Conservation (phyloP, 2,888 invertebrate genomes). For the Apeira syringaria region DNA sequence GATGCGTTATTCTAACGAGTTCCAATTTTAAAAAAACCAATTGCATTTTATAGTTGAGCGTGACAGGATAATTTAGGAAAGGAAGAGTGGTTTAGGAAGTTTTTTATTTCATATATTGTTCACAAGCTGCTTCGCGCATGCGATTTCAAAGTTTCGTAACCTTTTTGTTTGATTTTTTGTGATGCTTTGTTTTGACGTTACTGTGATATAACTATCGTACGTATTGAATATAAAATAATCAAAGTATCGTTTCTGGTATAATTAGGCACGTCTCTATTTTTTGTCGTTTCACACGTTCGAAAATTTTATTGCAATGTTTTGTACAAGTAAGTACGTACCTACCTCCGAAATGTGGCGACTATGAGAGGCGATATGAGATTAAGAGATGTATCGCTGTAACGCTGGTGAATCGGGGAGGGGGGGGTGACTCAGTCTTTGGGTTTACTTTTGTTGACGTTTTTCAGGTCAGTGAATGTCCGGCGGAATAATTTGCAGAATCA, state of each 20-base stretch:
- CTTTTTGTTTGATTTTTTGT: conserved; percentile 62
- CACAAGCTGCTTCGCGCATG: conserved; percentile 45
- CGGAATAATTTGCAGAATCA: conserved; percentile 29
- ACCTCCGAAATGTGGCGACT: conserved; percentile 11
- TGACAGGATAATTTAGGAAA: conserved; percentile 82
- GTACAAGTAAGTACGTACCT: no score
- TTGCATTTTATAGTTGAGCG: conserved; percentile 82
- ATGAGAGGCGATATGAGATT: conserved; percentile 19
- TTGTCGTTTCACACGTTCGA: conserved; percentile 32
- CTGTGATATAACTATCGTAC: conserved; percentile 52
- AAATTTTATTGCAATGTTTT: conserved; percentile 5
- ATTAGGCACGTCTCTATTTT: conserved; percentile 53
- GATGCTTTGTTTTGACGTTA: conserved; percentile 58
- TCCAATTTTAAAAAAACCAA: conserved; percentile 74
- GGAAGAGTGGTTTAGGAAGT: conserved; percentile 58
- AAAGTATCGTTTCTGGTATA: conserved; percentile 60
- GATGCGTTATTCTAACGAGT: conserved; percentile 65
- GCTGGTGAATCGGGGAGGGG: no score
- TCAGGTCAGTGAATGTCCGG: conserved; percentile 23
- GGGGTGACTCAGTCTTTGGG: conserved; percentile 26
- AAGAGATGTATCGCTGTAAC: no score
- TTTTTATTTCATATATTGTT: conserved; percentile 45
- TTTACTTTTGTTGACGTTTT: conserved; percentile 30
- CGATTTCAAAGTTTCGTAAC: conserved; percentile 49
- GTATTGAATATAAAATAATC: conserved; percentile 60